A percentile compares a stretch with the other conserved stretches of the same genome.
phyloP scores from a whole-genome alignment of 2,888 invertebrate species.

The Strigamia transsilvanica region DNA sequence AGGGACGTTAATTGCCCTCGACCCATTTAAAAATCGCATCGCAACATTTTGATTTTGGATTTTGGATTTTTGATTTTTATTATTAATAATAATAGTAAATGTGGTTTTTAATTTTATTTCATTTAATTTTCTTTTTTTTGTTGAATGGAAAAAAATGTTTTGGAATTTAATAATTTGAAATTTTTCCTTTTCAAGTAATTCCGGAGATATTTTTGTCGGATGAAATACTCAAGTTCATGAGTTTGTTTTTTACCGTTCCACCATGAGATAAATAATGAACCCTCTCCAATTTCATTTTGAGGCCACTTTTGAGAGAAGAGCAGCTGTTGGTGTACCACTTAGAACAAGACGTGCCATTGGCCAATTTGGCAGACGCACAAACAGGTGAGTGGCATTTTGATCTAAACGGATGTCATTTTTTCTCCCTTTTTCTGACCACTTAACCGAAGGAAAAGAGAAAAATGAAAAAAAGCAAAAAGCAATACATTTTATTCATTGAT shows the following conservation, averaged over 20 bases:
- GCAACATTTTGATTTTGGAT: background rate
- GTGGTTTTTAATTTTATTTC: background rate
- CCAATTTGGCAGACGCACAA: slow-evolving; percentile 17
- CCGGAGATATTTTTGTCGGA: background rate
- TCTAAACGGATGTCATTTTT: background rate
- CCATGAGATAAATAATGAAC: slow-evolving; percentile 25
- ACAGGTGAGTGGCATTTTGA: slow-evolving; percentile 13
- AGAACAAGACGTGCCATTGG: slow-evolving; percentile 26
- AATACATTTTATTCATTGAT: too few relatives aligned
- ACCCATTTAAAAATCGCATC: too few relatives aligned
- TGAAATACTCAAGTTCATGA: background rate
- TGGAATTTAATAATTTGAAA: slow-evolving; percentile 1
- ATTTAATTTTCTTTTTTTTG: too few relatives aligned
- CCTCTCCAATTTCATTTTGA: slow-evolving; percentile 34
- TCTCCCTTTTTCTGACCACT: background rate
- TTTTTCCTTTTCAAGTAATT: background rate
- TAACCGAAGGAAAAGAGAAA: too few relatives aligned
- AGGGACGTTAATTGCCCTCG: background rate
- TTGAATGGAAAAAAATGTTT: background rate
- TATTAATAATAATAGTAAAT: background rate
- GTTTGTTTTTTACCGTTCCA: background rate
- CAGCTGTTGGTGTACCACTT: slow-evolving; percentile 31
- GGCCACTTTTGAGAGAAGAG: slow-evolving; percentile 21
- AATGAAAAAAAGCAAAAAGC: too few relatives aligned
- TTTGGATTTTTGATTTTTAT: background rate